phyloP scores from a whole-genome alignment of 2,888 invertebrate species.

The Chrysomela aeneicollis region DNA sequence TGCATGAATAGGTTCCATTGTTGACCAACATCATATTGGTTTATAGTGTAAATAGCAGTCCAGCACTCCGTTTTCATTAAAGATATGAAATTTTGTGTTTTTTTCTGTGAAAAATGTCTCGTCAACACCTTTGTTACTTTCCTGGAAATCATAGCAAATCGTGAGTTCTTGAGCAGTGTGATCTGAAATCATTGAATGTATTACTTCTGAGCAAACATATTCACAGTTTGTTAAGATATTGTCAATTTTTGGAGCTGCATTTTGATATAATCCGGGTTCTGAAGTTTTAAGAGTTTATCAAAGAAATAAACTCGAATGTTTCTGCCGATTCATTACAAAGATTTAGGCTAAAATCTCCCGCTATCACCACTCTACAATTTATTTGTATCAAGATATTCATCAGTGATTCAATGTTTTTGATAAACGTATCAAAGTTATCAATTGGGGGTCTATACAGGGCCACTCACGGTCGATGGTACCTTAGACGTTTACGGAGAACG shows the following conservation, averaged over 20 bases:
- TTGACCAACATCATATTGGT: not conserved
- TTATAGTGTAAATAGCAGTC: not conserved
- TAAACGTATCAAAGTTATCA: too few relatives aligned
- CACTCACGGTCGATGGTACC: too few relatives aligned
- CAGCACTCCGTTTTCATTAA: not conserved
- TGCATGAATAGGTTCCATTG: not conserved
- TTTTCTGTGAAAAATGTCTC: not conserved
- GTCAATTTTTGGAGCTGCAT: slow-evolving; percentile 5
- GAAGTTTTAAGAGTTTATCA: too few relatives aligned
- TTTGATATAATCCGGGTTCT: slow-evolving; percentile 4
- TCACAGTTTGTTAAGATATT: slow-evolving; percentile 13
- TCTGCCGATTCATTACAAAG: too few relatives aligned
- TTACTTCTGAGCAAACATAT: slow-evolving; percentile 12
- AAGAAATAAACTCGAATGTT: too few relatives aligned
- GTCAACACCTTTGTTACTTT: not conserved
- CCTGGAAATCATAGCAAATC: not conserved
- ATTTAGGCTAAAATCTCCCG: too few relatives aligned
- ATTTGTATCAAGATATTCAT: too few relatives aligned
- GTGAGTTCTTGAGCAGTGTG: slow-evolving; percentile 13
- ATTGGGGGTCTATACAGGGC: too few relatives aligned
- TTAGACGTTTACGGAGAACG: too few relatives aligned
- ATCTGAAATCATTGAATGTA: slow-evolving; percentile 12
- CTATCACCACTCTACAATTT: too few relatives aligned
- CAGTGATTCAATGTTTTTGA: too few relatives aligned
- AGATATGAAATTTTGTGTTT: not conserved